These are phyloP conservation scores for Stegastes partitus DNA, from an alignment of 2,113 vertebrate genomes.

Conservation along the genomic window DNA sequence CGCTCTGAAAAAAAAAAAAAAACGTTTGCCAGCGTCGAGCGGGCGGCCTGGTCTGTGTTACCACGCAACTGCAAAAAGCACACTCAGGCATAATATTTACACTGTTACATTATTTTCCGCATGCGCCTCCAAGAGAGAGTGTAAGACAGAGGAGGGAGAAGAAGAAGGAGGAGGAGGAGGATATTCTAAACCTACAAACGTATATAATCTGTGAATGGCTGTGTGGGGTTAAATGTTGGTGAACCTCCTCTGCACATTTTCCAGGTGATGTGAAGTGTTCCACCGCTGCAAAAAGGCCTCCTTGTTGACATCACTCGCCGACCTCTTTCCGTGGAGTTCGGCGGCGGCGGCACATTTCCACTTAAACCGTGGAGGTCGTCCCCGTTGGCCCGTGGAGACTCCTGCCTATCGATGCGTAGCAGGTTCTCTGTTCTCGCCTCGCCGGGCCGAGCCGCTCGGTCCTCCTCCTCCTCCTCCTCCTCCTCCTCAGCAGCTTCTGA, in stretches of 20 bases:
- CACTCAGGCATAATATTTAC: constrained; percentile 86
- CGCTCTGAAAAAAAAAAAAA: constrained; percentile 32
- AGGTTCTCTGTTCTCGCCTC: constrained; percentile 37
- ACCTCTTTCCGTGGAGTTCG: constrained; percentile 51
- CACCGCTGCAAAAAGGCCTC: constrained; percentile 61
- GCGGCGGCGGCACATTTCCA: constrained; percentile 49
- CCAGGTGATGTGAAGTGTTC: constrained; percentile 76
- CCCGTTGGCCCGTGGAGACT: constrained; percentile 49
- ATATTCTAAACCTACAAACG: background rate
- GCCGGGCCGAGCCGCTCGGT: background rate
- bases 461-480: background rate
- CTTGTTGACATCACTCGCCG: constrained; percentile 71
- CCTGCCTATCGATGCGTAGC: constrained; percentile 38
- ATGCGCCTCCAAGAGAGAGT: constrained; percentile 67
- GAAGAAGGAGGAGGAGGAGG: background rate
- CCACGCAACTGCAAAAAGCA: constrained; percentile 83
- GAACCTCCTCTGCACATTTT: constrained; percentile 63
- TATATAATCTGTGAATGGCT: constrained; percentile 37
- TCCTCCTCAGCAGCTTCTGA: constrained; percentile 40
- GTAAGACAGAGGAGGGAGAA: constrained; percentile 8
- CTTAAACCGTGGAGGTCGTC: constrained; percentile 37
- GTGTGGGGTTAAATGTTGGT: constrained; percentile 71
- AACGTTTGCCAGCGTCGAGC: constrained; percentile 72
- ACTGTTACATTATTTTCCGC: constrained; percentile 83
- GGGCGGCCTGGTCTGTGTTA: constrained; percentile 76